Percentiles rank a stretch among this genome's conserved stretches.
These are phyloP conservation scores for Pyrrhia umbra DNA, from an alignment of 2,888 invertebrate genomes.

Conservation along the genomic window DNA sequence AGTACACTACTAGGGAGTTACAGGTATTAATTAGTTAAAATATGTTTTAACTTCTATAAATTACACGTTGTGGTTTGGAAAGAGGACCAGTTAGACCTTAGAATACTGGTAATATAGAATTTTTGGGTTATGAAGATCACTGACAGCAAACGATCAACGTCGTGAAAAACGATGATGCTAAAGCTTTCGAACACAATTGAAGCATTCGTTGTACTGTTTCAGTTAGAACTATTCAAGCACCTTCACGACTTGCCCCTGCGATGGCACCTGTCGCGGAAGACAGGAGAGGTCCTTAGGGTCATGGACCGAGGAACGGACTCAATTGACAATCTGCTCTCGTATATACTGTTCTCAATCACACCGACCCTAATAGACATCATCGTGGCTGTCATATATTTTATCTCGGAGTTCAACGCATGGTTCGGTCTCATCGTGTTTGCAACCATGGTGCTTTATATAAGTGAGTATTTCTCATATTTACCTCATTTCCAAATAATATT, in stretches of 20 bases:
- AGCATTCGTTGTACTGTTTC: slow-evolving; percentile 70
- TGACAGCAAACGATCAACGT: no score
- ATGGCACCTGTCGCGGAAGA: slow-evolving; percentile 98
- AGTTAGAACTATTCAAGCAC: slow-evolving; percentile 96
- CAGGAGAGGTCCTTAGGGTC: slow-evolving; percentile 98
- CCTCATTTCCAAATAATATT: slow-evolving; percentile 12
- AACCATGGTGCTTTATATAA: slow-evolving; percentile 97
- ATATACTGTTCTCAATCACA: slow-evolving; percentile 97
- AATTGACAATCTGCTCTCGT: slow-evolving; percentile 97
- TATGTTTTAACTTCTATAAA: no score
- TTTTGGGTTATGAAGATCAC: no score
- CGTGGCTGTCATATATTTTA: slow-evolving; percentile 97
- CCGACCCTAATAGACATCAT: slow-evolving; percentile 98
- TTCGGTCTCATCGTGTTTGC: slow-evolving; percentile 98
- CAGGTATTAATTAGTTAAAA: slow-evolving; percentile 88
- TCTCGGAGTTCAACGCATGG: slow-evolving; percentile 96
- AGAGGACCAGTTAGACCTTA: no score
- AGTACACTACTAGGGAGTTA: slow-evolving; percentile 98
- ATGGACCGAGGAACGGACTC: slow-evolving; percentile 99
- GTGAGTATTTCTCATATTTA: slow-evolving; percentile 89
- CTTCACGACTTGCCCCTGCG: slow-evolving; percentile 97
- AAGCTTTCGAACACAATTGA: neutral
- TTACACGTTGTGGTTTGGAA: no score
- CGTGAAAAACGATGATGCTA: no score
- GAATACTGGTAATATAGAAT: no score